phyloP scores from a whole-genome alignment of 2,113 vertebrate species.

The Poeciliopsis prolifica region DNA sequence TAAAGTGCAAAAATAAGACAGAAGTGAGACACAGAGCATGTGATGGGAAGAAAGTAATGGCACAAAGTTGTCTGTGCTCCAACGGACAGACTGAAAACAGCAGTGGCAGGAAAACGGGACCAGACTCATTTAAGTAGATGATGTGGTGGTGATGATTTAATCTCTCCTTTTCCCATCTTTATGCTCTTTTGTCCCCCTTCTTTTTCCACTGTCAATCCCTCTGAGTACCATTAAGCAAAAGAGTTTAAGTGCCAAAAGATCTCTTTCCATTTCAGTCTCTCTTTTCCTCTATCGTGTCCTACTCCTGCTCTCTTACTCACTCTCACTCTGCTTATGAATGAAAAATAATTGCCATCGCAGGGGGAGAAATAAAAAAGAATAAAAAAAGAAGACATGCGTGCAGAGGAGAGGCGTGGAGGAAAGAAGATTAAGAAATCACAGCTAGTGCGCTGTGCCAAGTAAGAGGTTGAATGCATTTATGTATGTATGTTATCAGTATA shows the following conservation, averaged over 20 bases:
- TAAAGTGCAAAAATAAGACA: conserved; percentile 18
- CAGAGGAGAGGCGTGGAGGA: conserved; percentile 59
- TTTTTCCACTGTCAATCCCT: conserved; percentile 81
- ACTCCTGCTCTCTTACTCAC: conserved; percentile 35
- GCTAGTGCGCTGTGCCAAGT: conserved; percentile 64
- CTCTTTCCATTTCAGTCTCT: conserved; percentile 48
- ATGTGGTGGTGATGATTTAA: conserved; percentile 92
- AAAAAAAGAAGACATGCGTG: conserved; percentile 69
- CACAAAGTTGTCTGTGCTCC: conserved; percentile 78
- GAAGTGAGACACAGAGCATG: conserved; percentile 19
- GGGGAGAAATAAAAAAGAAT: conserved; percentile 72
- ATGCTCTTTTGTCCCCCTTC: conserved; percentile 66
- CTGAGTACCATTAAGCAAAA: conserved; percentile 90
- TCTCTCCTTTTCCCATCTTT: conserved; percentile 87
- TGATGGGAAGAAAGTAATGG: conserved; percentile 29
- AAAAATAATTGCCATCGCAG: conserved; percentile 81
- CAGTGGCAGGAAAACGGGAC: conserved; percentile 83
- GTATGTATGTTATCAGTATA: conserved; percentile 80
- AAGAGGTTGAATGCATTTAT: conserved; percentile 78
- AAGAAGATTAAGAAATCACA: conserved; percentile 80
- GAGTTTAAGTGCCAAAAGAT: conserved; percentile 85
- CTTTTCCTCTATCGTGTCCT: conserved; percentile 33
- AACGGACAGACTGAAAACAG: conserved; percentile 87
- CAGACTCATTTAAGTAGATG: conserved; percentile 88
- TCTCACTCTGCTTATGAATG: conserved; percentile 79